phyloP scores from a whole-genome alignment of 2,797 vertebrate species.

The Poeciliopsis paucimaculata region DNA sequence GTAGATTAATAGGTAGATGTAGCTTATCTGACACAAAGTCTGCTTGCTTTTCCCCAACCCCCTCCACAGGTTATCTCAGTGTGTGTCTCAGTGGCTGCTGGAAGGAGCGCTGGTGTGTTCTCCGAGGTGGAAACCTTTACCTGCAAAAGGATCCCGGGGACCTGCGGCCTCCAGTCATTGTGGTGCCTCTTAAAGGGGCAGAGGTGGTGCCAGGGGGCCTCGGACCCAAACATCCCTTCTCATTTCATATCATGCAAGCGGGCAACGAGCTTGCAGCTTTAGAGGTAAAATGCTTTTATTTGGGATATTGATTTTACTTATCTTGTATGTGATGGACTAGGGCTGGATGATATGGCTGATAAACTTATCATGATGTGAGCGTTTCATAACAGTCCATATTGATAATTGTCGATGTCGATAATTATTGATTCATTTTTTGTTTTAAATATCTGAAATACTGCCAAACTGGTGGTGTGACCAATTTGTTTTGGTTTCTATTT shows the following conservation, averaged over 20 bases:
- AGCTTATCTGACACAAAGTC: neutral
- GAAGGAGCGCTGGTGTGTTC: slow-evolving; percentile 95
- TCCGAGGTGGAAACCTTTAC: slow-evolving; percentile 88
- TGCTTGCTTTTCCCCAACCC: neutral
- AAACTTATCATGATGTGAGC: no score
- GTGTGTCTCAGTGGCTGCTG: slow-evolving; percentile 90
- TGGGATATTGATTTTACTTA: neutral
- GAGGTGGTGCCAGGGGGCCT: slow-evolving; percentile 89
- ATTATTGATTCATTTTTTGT: neutral
- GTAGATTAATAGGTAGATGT: neutral
- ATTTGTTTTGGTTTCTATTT: neutral
- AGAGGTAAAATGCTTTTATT: slow-evolving; percentile 80
- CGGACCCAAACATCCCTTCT: slow-evolving; percentile 93
- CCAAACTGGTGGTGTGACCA: no score
- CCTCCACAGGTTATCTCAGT: slow-evolving; percentile 87
- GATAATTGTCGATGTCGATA: neutral
- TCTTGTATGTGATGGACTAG: neutral
- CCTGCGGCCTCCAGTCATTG: slow-evolving; percentile 82
- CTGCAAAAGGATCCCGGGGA: slow-evolving; percentile 89
- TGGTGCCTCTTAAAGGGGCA: slow-evolving; percentile 86
- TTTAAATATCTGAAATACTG: no score
- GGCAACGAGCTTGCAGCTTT: slow-evolving; percentile 86
- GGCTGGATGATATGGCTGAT: no score
- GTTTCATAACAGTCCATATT: neutral
- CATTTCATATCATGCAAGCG: slow-evolving; percentile 89